These are phyloP conservation scores for Artibeus lituratus DNA, from an alignment of 2,797 vertebrate species.

Conservation along the genomic window DNA sequence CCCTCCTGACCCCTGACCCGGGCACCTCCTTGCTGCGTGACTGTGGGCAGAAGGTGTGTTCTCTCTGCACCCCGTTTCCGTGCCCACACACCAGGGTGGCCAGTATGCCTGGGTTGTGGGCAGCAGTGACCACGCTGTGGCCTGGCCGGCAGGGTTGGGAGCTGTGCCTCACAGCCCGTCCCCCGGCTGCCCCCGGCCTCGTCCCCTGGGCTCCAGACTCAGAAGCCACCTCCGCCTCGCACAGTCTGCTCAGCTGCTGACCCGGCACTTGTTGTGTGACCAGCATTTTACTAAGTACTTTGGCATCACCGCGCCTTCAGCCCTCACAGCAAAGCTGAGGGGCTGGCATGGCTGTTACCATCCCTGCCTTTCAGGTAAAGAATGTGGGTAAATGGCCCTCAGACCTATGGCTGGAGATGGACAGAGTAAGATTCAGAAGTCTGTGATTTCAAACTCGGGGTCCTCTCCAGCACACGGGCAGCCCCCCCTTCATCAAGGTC, in stretches of 20 bases:
- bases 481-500: not conserved
- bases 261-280: accelerated
- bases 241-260: not conserved
- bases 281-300: not conserved
- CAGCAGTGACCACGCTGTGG: too few relatives aligned
- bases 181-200: too few relatives aligned
- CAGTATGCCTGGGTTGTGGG: not conserved
- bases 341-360: not conserved
- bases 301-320: accelerated
- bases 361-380: not conserved
- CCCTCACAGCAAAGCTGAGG: accelerated
- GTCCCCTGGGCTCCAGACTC: not conserved
- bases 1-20: not conserved
- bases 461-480: not conserved
- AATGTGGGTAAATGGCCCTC: not conserved
- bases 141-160: not conserved
- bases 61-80: not conserved
- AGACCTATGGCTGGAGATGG: not conserved
- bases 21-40: not conserved
- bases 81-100: too few relatives aligned
- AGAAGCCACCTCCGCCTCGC: not conserved
- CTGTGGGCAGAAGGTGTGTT: not conserved
- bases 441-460: not conserved
- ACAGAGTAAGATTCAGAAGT: not conserved
- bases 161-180: accelerated